Evolutionary conservation across 2,797 vertebrate species (phyloP).

Genomic region (Gouania willdenowi): DNA sequence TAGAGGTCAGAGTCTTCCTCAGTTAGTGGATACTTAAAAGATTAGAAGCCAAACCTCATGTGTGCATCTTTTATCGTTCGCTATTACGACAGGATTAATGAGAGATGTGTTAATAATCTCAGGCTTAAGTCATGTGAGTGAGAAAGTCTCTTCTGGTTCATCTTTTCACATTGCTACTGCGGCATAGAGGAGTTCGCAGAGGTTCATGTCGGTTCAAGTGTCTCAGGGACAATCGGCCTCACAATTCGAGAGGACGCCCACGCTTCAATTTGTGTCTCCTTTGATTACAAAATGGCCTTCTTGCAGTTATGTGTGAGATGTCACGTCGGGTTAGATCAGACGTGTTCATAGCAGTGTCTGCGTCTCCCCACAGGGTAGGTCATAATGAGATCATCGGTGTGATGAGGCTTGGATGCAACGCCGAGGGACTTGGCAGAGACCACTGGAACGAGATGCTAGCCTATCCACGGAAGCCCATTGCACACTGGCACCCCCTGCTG

Average conservation of each 20-base stretch:
- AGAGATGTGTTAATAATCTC: conserved; percentile 3
- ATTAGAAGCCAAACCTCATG: background rate
- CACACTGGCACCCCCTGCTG: conserved; percentile 95
- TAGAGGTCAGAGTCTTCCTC: conserved; percentile 36
- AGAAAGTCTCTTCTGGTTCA: too few species aligned
- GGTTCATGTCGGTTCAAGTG: conserved; percentile 17
- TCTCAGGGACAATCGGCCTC: conserved; percentile 7
- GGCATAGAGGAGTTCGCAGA: conserved; percentile 14
- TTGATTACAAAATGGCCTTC: conserved; percentile 16
- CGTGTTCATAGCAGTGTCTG: conserved; percentile 1
- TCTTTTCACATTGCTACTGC: conserved; percentile 1
- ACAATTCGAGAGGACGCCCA: conserved; percentile 2
- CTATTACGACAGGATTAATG: background rate
- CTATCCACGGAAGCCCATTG: conserved; percentile 95
- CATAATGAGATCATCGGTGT: conserved; percentile 98
- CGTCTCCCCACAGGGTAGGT: conserved; percentile 82
- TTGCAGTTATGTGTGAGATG: conserved; percentile 21
- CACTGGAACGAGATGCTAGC: conserved; percentile 99
- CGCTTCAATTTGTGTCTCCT: conserved; percentile 17
- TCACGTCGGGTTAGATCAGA: conserved; percentile 33
- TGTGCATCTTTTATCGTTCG: background rate
- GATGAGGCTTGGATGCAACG: conserved; percentile 84
- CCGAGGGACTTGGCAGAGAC: conserved; percentile 92
- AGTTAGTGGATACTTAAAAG: background rate
- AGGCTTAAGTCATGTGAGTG: background rate